A percentile compares a stretch with the other conserved stretches of the same genome.
phyloP scores from a whole-genome alignment of 2,797 vertebrate species.

The Rachycentron canadum region DNA sequence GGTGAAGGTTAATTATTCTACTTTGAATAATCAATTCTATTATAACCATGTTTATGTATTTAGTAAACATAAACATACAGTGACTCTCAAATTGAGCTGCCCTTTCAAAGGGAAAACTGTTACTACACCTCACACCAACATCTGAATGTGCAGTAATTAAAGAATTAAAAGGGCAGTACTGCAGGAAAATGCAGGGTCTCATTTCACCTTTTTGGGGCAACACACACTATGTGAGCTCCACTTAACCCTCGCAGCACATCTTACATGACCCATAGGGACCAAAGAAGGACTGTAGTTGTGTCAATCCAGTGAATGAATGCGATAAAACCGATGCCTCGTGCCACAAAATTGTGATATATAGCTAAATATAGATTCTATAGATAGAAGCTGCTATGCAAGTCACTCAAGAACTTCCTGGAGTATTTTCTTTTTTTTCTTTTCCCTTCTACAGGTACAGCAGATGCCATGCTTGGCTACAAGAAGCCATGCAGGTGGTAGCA shows the following conservation, averaged over 20 bases:
- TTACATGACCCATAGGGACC: too few species aligned
- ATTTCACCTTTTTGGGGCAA: background rate
- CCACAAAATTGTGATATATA: background rate
- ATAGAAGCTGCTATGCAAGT: too few species aligned
- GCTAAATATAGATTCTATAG: too few species aligned
- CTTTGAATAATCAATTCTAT: too few species aligned
- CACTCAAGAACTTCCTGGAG: too few species aligned
- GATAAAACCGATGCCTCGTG: too few species aligned
- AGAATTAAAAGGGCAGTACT: background rate
- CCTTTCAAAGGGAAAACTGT: too few species aligned
- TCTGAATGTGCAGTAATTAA: background rate
- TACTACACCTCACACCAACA: background rate
- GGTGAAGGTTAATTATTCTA: too few species aligned
- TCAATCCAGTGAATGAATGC: too few species aligned
- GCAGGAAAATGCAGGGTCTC: background rate
- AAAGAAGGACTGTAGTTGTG: background rate
- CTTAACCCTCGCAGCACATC: background rate
- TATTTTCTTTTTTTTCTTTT: background rate
- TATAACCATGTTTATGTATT: background rate
- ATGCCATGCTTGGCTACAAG: background rate
- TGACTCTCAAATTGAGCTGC: background rate
- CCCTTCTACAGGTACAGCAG: background rate
- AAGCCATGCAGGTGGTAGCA: background rate
- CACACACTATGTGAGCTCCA: background rate
- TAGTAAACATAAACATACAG: background rate